A percentile compares a stretch with the other conserved stretches of the same genome.
These are phyloP conservation scores for Amorpha juglandis DNA, from an alignment of 2,888 invertebrate genomes.

Conservation along the genomic window DNA sequence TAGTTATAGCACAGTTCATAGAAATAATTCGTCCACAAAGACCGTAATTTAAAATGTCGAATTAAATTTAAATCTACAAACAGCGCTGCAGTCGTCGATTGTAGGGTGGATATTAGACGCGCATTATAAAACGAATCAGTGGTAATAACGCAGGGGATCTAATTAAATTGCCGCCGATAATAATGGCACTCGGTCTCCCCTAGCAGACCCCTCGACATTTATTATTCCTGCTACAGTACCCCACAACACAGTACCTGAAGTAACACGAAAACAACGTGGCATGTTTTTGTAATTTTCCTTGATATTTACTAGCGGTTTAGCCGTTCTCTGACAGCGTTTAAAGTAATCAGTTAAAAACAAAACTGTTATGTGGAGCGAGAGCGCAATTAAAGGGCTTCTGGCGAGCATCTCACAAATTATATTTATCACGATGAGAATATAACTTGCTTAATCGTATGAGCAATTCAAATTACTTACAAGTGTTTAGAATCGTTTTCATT, in stretches of 20 bases:
- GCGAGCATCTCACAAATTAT: constrained; percentile 36
- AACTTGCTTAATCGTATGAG: constrained; percentile 18
- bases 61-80: constrained; percentile 39
- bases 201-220: constrained; percentile 77
- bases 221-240: constrained; percentile 74
- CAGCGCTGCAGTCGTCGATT: constrained; percentile 44
- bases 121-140: constrained; percentile 81
- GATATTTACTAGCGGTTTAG: constrained; percentile 4
- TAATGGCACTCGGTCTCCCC: constrained; percentile 78
- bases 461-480: constrained; percentile 5
- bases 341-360: constrained; percentile 43
- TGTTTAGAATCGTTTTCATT: neutral
- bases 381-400: constrained; percentile 51
- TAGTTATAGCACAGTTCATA: neutral
- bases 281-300: constrained; percentile 35
- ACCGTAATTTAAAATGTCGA: constrained; percentile 55
- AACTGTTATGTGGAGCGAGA: constrained; percentile 49
- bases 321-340: constrained; percentile 33
- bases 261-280: constrained; percentile 44
- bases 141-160: constrained; percentile 81
- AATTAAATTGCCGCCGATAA: constrained; percentile 84
- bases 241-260: constrained; percentile 54
- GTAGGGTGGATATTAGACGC: constrained; percentile 65
- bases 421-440: constrained; percentile 40
- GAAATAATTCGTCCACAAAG: constrained; percentile 52